These are phyloP conservation scores for Anhinga anhinga DNA, from an alignment of 2,113 vertebrate species.

Conservation along the genomic window DNA sequence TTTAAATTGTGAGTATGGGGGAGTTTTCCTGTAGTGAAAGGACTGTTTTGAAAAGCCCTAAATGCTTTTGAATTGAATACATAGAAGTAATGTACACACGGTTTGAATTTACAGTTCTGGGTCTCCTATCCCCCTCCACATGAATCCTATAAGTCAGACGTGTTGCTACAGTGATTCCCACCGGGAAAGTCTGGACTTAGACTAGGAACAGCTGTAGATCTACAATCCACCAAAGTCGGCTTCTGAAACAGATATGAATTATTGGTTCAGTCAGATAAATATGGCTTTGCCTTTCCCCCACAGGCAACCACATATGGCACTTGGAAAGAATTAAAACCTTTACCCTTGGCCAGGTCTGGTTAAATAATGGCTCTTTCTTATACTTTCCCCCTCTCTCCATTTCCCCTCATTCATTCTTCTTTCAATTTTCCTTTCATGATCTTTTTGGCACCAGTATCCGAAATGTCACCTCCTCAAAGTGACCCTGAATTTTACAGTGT, in stretches of 20 bases:
- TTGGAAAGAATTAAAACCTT: constrained; percentile 73
- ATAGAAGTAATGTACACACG: constrained; percentile 68
- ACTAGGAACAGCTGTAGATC: constrained; percentile 73
- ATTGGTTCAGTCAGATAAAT: constrained; percentile 74
- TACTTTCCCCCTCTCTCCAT: constrained; percentile 31
- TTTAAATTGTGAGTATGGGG: constrained; percentile 59
- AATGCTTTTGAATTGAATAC: constrained; percentile 70
- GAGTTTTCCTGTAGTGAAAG: constrained; percentile 60
- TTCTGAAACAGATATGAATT: constrained; percentile 77
- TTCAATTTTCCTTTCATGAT: constrained; percentile 60
- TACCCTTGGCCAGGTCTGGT: constrained; percentile 53
- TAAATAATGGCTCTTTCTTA: constrained; percentile 68
- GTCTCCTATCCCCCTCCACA: constrained; percentile 69
- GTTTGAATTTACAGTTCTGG: constrained; percentile 78
- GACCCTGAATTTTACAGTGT: constrained; percentile 58
- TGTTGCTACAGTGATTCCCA: constrained; percentile 74
- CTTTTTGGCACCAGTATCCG: constrained; percentile 27
- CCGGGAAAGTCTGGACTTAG: constrained; percentile 69
- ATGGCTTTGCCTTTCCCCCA: constrained; percentile 54
- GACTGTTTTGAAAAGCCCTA: constrained; percentile 67
- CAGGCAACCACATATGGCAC: constrained; percentile 68
- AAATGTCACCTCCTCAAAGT: constrained; percentile 52
- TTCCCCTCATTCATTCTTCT: constrained; percentile 66
- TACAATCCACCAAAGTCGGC: constrained; percentile 69
- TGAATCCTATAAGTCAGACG: constrained; percentile 75